phyloP scores from a whole-genome alignment of 2,888 invertebrate genomes.

The Drosophila mettleri region DNA sequence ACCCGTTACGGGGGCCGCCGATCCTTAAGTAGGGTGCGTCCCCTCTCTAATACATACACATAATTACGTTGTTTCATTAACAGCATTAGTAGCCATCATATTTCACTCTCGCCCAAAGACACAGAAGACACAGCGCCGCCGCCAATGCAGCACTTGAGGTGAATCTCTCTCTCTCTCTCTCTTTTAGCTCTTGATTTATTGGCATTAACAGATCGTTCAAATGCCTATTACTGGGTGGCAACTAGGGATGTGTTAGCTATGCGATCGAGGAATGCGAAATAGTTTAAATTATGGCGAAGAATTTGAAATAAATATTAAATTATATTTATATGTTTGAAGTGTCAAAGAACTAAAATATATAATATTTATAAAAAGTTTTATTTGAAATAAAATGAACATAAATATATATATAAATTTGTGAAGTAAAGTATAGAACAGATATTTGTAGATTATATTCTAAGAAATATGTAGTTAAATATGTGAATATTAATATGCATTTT shows the following conservation, averaged over 20 bases:
- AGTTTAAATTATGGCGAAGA: not conserved
- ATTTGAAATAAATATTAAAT: too few relatives aligned
- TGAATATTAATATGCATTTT: too few relatives aligned
- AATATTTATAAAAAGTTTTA: too few relatives aligned
- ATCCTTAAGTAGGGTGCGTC: constrained; percentile 72
- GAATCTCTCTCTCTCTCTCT: constrained; percentile 21
- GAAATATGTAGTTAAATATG: too few relatives aligned
- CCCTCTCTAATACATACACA: constrained; percentile 69
- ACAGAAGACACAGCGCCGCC: constrained; percentile 58
- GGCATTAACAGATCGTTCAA: constrained; percentile 72
- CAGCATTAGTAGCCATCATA: constrained; percentile 82
- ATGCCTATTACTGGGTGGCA: constrained; percentile 78
- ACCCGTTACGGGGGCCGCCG: constrained; percentile 59
- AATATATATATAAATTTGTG: too few relatives aligned
- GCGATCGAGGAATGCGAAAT: constrained; percentile 3
- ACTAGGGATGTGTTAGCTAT: constrained; percentile 51
- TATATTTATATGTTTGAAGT: too few relatives aligned
- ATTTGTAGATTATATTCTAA: too few relatives aligned
- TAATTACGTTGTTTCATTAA: constrained; percentile 84
- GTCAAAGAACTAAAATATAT: too few relatives aligned
- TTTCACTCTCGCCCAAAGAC: constrained; percentile 64
- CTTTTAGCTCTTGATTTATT: constrained; percentile 73
- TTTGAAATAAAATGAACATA: too few relatives aligned
- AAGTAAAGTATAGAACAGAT: too few relatives aligned
- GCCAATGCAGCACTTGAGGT: constrained; percentile 60